Evolutionary conservation across 1,140 invertebrate genomes (phyloP), one percentile per base, ranked within the genome.

Genomic region (Procambarus clarkii): DNA sequence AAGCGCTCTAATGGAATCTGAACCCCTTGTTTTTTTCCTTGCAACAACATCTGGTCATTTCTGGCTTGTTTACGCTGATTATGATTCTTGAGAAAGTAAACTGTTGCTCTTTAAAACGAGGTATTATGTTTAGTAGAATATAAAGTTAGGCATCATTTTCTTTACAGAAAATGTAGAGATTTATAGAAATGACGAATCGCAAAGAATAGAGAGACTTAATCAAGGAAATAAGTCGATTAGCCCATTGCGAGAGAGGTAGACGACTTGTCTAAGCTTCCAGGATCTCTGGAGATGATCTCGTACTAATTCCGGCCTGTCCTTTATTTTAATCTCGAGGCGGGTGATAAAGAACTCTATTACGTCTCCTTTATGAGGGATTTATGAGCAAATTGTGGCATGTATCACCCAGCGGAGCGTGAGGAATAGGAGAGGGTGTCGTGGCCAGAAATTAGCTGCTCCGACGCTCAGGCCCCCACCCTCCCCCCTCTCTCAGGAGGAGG

Each of bases 301-400:
- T 64, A 64, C 13, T 4, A 15, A 18, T 18, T 4, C 60, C 13
- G 18, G 4, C 18, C 21, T 69, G 13, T 21, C 21, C 64, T 69
- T 34, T 9, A 34, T 74, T 74, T 11, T 74, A 74, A 74, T 74
- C n/a, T 74, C 69, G 69, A 74, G n/a, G 8, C 69, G 24, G 69
- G 69, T 74, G 69, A 74, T 34, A 74, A 74, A 74, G 69, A 74
- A 74, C 69, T 74, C 24, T 21, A 74, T 74, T 74, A 74, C n/a
- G 69, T 34, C 24, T 74, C n/a, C 69, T 34, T 74, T 74, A 74
- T 74, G 69, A 74, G 69, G 69, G 69, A 74, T 74, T 74, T 74
- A 74, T 24, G 69, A 18, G 60, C 18, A 64, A 64, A 64, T 64
- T 64, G 60, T 64, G 60, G 60, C 60, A 64, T 64, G 60, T 64